These are phyloP conservation scores for Vicugna pacos DNA, from an alignment of 2,113 vertebrate species.

Conservation along the genomic window DNA sequence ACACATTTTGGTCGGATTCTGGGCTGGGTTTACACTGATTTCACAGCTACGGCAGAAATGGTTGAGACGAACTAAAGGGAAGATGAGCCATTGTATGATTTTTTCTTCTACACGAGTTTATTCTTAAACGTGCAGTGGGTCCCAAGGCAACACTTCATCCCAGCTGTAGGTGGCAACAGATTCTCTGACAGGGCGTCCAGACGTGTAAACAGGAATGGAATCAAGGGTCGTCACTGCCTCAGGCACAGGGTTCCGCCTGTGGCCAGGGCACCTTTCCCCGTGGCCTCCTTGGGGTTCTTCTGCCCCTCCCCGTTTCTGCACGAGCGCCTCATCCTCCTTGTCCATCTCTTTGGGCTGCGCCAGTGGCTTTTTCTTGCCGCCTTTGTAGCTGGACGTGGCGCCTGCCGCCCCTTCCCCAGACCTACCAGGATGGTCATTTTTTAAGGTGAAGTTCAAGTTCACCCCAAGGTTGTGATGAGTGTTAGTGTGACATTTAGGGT, in stretches of 20 bases:
- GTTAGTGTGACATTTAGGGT: not conserved
- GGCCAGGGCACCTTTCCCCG: slow-evolving; percentile 64
- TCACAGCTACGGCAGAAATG: slow-evolving; percentile 15
- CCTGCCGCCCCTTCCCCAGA: too few species aligned
- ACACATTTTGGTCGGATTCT: not conserved
- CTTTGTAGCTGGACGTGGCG: too few species aligned
- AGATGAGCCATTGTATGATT: not conserved
- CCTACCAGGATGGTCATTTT: not conserved
- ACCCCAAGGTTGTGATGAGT: not conserved
- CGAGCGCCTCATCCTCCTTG: too few species aligned
- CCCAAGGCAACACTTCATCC: slow-evolving; percentile 64
- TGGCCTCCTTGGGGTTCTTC: too few species aligned
- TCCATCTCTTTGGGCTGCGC: too few species aligned
- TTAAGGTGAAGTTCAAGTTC: not conserved
- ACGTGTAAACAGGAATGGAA: slow-evolving; percentile 51
- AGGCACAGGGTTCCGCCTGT: slow-evolving; percentile 87
- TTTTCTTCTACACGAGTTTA: slow-evolving; percentile 73
- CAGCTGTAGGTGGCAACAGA: slow-evolving; percentile 58
- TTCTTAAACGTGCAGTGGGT: slow-evolving; percentile 74
- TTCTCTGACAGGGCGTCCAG: slow-evolving; percentile 33
- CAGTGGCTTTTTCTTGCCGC: too few species aligned
- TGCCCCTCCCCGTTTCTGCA: too few species aligned
- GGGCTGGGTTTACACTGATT: not conserved
- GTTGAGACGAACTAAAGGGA: slow-evolving; percentile 19
- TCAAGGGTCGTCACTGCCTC: slow-evolving; percentile 22